Evolutionary conservation across 1,140 invertebrate genomes (phyloP).

Genomic region (Pristionchus pacificus): DNA sequence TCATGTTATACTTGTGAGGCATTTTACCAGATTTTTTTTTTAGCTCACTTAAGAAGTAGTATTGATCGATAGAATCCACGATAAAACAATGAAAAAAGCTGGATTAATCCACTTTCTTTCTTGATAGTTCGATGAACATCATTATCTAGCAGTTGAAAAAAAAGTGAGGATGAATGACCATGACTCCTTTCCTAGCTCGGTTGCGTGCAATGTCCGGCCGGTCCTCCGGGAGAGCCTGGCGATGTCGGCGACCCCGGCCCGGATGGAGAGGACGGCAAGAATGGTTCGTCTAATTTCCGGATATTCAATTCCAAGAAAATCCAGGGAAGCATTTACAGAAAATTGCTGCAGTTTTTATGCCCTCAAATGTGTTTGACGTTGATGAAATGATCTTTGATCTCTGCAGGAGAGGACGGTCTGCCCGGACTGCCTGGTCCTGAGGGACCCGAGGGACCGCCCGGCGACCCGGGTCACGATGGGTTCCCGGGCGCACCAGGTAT

Average conservation of each 20-base stretch:
- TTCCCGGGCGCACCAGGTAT: background rate
- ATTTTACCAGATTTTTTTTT: background rate
- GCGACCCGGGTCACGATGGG: background rate
- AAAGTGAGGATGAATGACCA: no score
- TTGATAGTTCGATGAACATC: no score
- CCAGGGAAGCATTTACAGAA: background rate
- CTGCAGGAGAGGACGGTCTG: background rate
- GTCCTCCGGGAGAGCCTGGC: background rate
- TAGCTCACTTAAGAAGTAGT: no score
- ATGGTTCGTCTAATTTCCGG: no score
- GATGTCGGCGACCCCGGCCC: background rate
- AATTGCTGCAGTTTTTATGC: no score
- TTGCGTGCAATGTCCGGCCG: background rate
- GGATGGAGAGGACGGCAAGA: background rate
- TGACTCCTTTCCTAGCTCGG: no score
- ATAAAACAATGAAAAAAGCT: no score
- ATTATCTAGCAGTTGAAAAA: no score
- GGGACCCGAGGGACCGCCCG: background rate
- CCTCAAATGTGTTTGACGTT: no score
- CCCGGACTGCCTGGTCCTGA: background rate
- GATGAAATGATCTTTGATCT: background rate
- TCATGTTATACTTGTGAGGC: background rate
- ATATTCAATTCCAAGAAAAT: no score
- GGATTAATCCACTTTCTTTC: no score
- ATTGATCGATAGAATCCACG: no score